Evolutionary conservation across 2,113 vertebrate genomes (phyloP).

Genomic region (Brachionichthys hirsutus): DNA sequence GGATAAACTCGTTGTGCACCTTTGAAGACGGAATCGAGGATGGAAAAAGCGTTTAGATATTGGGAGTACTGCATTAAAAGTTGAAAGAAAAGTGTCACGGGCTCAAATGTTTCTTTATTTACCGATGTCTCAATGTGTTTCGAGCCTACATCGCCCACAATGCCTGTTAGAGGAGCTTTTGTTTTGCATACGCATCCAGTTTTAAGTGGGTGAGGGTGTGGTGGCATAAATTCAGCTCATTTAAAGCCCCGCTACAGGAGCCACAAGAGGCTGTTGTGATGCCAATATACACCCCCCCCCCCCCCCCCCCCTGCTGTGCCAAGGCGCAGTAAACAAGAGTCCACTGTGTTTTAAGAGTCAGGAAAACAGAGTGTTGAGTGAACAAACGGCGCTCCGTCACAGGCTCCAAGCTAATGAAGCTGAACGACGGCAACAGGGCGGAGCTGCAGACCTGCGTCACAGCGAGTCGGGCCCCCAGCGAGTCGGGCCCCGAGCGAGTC

Average conservation of each 20-base stretch:
- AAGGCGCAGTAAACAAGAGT: conserved; percentile 67
- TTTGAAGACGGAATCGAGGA: conserved; percentile 49
- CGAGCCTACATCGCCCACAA: too few relatives aligned
- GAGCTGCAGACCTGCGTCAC: conserved; percentile 31
- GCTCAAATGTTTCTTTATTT: too few relatives aligned
- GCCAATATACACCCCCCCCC: too few relatives aligned
- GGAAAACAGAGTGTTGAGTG: conserved; percentile 38
- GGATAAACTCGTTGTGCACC: conserved; percentile 96
- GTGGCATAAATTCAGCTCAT: conserved; percentile 65
- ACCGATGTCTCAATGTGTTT: too few relatives aligned
- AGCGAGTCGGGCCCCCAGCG: too few relatives aligned
- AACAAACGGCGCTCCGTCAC: conserved; percentile 29
- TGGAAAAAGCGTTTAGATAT: too few relatives aligned
- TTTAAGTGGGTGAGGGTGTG: conserved; percentile 41
- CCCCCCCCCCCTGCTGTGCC: conserved; percentile 47
- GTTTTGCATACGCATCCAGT: conserved; percentile 37
- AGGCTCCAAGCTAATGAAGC: conserved; percentile 2
- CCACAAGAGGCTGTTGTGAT: conserved; percentile 49
- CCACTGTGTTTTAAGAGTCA: conserved; percentile 56
- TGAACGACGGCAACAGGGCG: conserved; percentile 3
- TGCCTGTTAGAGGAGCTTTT: conserved; percentile 1
- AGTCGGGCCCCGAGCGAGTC: too few relatives aligned
- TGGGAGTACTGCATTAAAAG: too few relatives aligned
- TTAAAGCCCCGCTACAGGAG: conserved; percentile 52
- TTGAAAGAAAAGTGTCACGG: too few relatives aligned